Base-by-base conservation (phyloP, 2,888 invertebrate genomes). In the Formica aserva region DNA sequence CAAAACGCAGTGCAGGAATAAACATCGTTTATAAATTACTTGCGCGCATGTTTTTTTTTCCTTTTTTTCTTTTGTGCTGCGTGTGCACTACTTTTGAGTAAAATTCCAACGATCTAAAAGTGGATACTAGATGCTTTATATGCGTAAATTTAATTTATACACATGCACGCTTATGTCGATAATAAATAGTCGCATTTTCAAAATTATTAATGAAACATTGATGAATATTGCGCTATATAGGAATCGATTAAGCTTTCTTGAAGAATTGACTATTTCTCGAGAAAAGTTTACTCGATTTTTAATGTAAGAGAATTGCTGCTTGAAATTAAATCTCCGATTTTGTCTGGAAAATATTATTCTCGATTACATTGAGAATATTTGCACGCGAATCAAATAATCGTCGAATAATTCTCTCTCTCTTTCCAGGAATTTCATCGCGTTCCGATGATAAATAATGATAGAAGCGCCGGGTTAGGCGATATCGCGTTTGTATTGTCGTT, bases 1-100 rank as follows among this genome's bases (percentile, higher is more conserved):
- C 84, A 74, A 86, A 48, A 65, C 57, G 45, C 63, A 77, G 80
- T 71, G 75, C 67, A 76, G 71, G 84, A 91, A 91, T 88, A 90
- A 91, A 89, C 63, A 74, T 83, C 63, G 83, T 89, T 89, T 89
- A 82, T 84, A 88, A 89, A 84, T 80, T 60, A 71, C 41, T 83
- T 75, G 77, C 60, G 60, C 45, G 29, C 29, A 57, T 15, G 8
- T n/a, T 15, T 52, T 83, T 52, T n/a, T 72, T 83, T 18, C 8
- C 32, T 41, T 45, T 65, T 67, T 41, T 75, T 48, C 26, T 45
- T 55, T 55, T 57, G 55, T 15, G 32, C 55, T n/a, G 4, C 32
- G 6, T 6, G 6, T 26, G n/a, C n/a, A n/a, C 8, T 55, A 32
- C 26, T 38, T 76, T 52, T 67, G 22, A 22, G 13, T 22, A 11